Percentiles rank a stretch among this genome's conserved stretches.
phyloP scores from a whole-genome alignment of 2,113 vertebrate genomes.

The Cinclus mexicanus region DNA sequence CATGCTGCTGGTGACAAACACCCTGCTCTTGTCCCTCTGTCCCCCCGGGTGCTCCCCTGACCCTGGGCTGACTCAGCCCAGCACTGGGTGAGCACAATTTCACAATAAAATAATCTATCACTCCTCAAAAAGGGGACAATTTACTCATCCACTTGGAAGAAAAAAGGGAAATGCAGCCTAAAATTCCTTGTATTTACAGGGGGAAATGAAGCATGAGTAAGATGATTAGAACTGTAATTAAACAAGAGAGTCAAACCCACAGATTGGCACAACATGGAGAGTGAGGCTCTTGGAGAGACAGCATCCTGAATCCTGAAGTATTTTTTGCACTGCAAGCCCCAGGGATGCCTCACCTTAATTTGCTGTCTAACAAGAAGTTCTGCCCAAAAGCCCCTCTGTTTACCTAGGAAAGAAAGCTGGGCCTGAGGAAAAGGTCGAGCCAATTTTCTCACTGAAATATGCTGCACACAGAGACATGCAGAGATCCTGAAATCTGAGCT shows the following conservation, averaged over 20 bases:
- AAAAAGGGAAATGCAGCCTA: neutral
- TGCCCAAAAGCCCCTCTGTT: constrained; percentile 9
- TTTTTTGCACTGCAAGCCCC: neutral
- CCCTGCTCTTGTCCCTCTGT: neutral
- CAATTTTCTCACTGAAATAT: neutral
- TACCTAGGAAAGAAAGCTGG: neutral
- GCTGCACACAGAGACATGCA: neutral
- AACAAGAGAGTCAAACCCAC: neutral
- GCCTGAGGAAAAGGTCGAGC: constrained; percentile 4
- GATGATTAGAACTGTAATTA: constrained; percentile 40
- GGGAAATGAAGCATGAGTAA: constrained; percentile 18
- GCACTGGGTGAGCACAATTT: neutral
- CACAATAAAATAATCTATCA: neutral
- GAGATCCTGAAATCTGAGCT: neutral
- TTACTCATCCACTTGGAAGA: constrained; percentile 20
- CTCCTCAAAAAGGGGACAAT: constrained; percentile 5
- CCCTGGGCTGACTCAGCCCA: constrained; percentile 21
- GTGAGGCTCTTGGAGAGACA: neutral
- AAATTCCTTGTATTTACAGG: constrained; percentile 33
- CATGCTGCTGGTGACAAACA: neutral
- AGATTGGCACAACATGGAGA: neutral
- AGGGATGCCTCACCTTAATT: neutral
- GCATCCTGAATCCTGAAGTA: neutral
- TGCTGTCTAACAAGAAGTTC: neutral
- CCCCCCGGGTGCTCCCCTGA: neutral